Percentiles rank a stretch among this genome's conserved stretches.
These are phyloP conservation scores for Nephrotoma guestfalica DNA, from an alignment of 2,888 invertebrate species.

Conservation along the genomic window DNA sequence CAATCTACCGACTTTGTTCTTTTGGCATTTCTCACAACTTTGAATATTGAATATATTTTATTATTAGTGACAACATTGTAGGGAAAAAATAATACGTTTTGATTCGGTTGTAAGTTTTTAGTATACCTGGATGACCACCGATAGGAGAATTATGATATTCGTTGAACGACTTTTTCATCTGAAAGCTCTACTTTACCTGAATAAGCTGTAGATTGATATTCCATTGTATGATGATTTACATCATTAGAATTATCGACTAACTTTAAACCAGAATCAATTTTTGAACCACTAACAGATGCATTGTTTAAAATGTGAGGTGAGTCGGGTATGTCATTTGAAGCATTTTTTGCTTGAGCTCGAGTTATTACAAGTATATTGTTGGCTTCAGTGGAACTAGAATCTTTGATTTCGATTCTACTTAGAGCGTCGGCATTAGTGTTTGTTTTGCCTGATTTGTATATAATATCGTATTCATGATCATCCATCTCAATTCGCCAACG, in stretches of 20 bases:
- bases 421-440: constrained; percentile 14
- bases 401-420: neutral
- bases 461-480: constrained; percentile 17
- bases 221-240: neutral
- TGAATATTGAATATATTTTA: neutral
- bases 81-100: neutral
- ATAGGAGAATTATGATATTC: too few relatives aligned
- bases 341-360: neutral
- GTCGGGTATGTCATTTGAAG: too few relatives aligned
- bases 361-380: neutral
- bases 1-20: neutral
- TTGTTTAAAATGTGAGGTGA: neutral
- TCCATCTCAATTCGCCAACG: constrained; percentile 18
- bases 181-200: neutral
- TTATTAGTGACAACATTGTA: neutral
- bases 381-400: neutral
- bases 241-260: neutral
- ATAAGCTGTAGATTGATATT: neutral
- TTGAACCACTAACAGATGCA: neutral
- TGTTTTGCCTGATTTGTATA: constrained; percentile 14
- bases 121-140: neutral
- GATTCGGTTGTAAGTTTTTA: neutral
- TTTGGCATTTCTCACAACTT: neutral
- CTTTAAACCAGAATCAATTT: neutral
- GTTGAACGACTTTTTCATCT: too few relatives aligned